phyloP scores from a whole-genome alignment of 2,888 invertebrate species.

The Fabriciana adippe region DNA sequence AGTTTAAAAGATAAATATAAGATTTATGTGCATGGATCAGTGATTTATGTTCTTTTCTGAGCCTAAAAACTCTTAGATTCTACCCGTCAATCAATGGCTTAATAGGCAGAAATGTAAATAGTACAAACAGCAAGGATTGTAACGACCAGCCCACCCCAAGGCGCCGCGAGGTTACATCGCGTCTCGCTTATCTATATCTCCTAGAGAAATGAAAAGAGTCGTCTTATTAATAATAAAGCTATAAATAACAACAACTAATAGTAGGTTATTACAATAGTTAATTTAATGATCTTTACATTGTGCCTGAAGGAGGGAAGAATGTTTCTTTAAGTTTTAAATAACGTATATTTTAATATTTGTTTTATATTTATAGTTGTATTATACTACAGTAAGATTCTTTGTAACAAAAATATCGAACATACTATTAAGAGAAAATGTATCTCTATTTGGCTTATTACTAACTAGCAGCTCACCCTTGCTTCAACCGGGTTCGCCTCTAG shows the following conservation, averaged over 20 bases:
- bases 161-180: slow-evolving; percentile 56
- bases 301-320: too few species aligned
- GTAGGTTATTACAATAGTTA: too few species aligned
- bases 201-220: slow-evolving; percentile 49
- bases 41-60: slow-evolving; percentile 3
- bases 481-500: too few species aligned
- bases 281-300: too few species aligned
- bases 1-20: not conserved
- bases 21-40: not conserved
- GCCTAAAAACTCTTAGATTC: slow-evolving; percentile 13
- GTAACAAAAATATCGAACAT: too few species aligned
- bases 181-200: slow-evolving; percentile 57
- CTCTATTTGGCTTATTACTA: too few species aligned
- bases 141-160: slow-evolving; percentile 56
- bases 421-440: too few species aligned
- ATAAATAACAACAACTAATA: not conserved
- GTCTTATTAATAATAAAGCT: slow-evolving; percentile 28
- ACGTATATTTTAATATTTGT: too few species aligned
- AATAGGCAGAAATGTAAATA: slow-evolving; percentile 28
- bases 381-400: too few species aligned
- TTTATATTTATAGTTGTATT: too few species aligned
- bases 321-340: too few species aligned
- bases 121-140: slow-evolving; percentile 35
- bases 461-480: too few species aligned
- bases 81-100: slow-evolving; percentile 28